Percentiles rank a stretch among this genome's conserved stretches.
phyloP scores from a whole-genome alignment of 2,888 invertebrate species.

The Trichacis sp. region DNA sequence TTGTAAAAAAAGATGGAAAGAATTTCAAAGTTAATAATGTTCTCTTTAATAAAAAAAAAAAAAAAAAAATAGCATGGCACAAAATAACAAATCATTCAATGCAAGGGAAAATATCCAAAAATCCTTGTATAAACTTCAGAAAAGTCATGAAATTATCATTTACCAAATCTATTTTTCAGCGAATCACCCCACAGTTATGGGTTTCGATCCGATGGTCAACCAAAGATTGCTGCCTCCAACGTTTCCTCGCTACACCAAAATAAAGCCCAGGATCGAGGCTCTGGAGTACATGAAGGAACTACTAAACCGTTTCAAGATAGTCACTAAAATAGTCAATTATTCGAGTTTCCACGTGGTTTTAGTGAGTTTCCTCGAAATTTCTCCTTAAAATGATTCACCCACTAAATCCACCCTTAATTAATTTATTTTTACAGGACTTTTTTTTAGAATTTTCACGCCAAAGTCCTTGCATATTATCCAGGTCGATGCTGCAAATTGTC shows the following conservation, averaged over 20 bases:
- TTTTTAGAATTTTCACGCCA: conserved; percentile 93
- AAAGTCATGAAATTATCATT: too few relatives aligned
- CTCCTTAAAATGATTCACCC: background rate
- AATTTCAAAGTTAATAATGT: too few relatives aligned
- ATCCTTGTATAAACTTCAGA: too few relatives aligned
- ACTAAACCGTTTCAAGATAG: conserved; percentile 82
- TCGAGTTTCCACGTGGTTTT: conserved; percentile 85
- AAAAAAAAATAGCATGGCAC: too few relatives aligned
- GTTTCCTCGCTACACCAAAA: conserved; percentile 95
- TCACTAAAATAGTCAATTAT: conserved; percentile 84
- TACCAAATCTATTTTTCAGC: too few relatives aligned
- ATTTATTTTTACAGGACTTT: conserved; percentile 78
- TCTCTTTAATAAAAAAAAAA: too few relatives aligned
- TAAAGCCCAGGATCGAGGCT: conserved; percentile 84
- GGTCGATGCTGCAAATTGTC: conserved; percentile 88
- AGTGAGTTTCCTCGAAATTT: conserved; percentile 71
- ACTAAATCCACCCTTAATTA: background rate
- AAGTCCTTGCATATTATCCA: conserved; percentile 90
- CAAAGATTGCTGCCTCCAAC: conserved; percentile 96
- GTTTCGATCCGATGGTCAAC: conserved; percentile 96
- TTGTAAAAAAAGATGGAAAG: too few relatives aligned
- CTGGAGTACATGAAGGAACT: conserved; percentile 85
- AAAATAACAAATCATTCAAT: too few relatives aligned
- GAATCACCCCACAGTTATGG: conserved; percentile 84
- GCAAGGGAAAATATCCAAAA: too few relatives aligned